phyloP scores from a whole-genome alignment of 2,113 vertebrate genomes.

The Pipra filicauda region DNA sequence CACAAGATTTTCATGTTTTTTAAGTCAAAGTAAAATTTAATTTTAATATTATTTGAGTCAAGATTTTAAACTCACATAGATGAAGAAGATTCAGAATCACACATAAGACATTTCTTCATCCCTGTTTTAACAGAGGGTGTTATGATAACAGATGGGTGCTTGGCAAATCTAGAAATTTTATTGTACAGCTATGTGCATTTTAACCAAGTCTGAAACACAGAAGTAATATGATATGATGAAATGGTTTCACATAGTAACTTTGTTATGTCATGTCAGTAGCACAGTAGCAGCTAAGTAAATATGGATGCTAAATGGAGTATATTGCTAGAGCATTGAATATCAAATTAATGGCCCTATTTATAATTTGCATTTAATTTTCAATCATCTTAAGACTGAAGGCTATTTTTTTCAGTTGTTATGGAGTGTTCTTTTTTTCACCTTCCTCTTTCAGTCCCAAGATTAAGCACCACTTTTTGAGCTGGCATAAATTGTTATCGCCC shows the following conservation, averaged over 20 bases:
- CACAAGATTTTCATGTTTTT: not conserved
- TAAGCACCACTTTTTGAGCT: not conserved
- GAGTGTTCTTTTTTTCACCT: not conserved
- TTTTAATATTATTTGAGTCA: not conserved
- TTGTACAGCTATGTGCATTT: not conserved
- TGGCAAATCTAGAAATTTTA: not conserved
- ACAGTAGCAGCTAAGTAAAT: not conserved
- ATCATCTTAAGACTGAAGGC: not conserved
- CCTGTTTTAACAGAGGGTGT: not conserved
- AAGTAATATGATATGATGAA: not conserved
- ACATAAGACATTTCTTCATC: not conserved
- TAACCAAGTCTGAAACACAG: not conserved
- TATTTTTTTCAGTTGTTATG: not conserved
- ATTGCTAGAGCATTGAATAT: not conserved
- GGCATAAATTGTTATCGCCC: not conserved
- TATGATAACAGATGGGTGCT: not conserved
- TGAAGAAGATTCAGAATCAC: not conserved
- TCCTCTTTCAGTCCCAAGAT: not conserved
- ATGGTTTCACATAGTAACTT: not conserved
- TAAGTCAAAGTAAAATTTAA: not conserved
- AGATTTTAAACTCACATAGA: not conserved
- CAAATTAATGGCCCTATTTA: slow-evolving; percentile 44
- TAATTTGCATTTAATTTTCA: slow-evolving; percentile 18
- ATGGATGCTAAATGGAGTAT: not conserved
- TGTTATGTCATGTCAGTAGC: not conserved